Percentiles rank a stretch among this genome's conserved stretches.
These are phyloP conservation scores for Panthera uncia DNA, from an alignment of 2,113 vertebrate genomes.

Conservation along the genomic window DNA sequence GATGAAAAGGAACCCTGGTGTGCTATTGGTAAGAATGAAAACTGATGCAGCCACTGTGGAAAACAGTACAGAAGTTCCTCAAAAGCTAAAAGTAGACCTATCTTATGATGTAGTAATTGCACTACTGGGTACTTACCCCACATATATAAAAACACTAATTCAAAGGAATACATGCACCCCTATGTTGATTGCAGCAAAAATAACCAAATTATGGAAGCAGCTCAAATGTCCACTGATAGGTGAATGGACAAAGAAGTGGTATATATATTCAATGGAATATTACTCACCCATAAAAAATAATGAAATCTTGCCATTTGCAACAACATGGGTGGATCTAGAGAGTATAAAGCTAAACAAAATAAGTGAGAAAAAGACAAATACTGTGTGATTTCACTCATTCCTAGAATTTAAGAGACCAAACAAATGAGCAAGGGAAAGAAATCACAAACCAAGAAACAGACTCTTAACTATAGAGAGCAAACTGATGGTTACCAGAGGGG, in stretches of 20 bases:
- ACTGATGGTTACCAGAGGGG: not conserved
- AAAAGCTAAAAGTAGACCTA: not conserved
- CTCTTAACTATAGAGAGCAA: not conserved
- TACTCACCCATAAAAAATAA: not conserved
- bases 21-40: not conserved
- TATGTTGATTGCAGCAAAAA: not conserved
- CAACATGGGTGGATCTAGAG: not conserved
- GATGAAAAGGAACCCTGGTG: not conserved
- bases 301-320: not conserved
- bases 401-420: not conserved
- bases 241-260: not conserved
- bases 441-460: not conserved
- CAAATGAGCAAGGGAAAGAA: not conserved
- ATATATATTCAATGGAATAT: not conserved
- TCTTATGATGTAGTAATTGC: not conserved
- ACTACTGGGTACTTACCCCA: not conserved
- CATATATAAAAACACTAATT: not conserved
- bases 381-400: not conserved
- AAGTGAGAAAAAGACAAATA: not conserved
- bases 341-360: not conserved
- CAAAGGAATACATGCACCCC: not conserved
- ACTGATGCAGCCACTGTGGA: not conserved
- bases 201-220: not conserved
- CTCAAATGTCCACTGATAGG: not conserved
- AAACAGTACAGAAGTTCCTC: not conserved